Evolutionary conservation across 1,140 invertebrate genomes (phyloP).

Genomic region (Saccostrea glomerata): DNA sequence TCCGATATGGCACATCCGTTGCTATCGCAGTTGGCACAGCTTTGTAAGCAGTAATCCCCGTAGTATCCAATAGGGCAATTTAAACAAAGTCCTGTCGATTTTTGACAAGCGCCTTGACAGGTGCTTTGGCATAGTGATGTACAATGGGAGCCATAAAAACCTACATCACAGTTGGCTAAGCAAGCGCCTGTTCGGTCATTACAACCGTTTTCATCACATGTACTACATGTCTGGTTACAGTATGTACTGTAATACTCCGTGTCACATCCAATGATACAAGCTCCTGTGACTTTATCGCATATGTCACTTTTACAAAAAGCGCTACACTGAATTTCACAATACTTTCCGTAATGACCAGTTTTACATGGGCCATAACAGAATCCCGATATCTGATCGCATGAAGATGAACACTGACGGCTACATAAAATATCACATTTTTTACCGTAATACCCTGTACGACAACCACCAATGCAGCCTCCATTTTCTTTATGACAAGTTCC

Average conservation of each 20-base stretch:
- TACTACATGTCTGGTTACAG: slow-evolving; percentile 43
- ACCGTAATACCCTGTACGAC: slow-evolving; percentile 34
- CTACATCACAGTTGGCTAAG: not conserved
- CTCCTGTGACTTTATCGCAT: slow-evolving; percentile 39
- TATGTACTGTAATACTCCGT: slow-evolving; percentile 43
- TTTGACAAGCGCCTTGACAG: slow-evolving; percentile 16
- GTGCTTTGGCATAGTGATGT: not conserved
- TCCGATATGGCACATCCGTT: not conserved
- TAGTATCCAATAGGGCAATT: slow-evolving; percentile 2
- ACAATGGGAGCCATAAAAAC: slow-evolving; percentile 34
- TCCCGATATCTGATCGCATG: slow-evolving; percentile 41
- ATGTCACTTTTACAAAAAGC: not conserved
- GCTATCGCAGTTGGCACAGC: not conserved
- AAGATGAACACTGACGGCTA: not conserved
- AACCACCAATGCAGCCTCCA: slow-evolving; percentile 38
- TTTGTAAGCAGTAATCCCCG: not conserved
- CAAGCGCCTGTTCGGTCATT: slow-evolving; percentile 16
- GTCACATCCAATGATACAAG: slow-evolving; percentile 45
- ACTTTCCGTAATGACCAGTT: slow-evolving; percentile 19
- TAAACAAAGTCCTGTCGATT: slow-evolving; percentile 8
- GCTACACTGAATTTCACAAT: slow-evolving; percentile 28
- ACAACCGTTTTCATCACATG: slow-evolving; percentile 42
- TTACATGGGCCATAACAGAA: slow-evolving; percentile 11
- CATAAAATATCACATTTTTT: slow-evolving; percentile 29
- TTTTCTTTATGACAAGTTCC: slow-evolving; percentile 21